Base-by-base conservation (phyloP, 1,140 invertebrate genomes). In the Physella acuta region DNA sequence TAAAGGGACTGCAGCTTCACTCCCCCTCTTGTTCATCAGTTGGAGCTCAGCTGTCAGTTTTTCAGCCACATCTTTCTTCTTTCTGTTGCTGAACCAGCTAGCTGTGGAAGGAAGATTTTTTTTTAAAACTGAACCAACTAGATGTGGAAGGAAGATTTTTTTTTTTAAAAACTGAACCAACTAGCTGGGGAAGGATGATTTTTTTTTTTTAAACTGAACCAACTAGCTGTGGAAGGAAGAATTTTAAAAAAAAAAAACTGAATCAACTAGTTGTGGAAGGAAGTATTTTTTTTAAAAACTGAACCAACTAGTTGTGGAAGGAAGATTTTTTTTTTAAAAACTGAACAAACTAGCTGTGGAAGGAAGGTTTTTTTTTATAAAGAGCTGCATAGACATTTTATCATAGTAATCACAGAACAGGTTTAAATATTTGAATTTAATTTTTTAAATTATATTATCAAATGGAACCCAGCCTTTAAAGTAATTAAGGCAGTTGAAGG, bases 41-140 rank as follows among this genome's bases (percentile, higher is more conserved):
- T 79, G 76, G 28, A 80, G 71, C 70, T 80, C 81, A 33, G 80
- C 78, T 58, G 64, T 75, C 69, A 81, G 66, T 53, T 75, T 71
- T 28, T 77, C 74, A n/a, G 67, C 66, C 31, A 55, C 68, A 52
- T 73, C 69, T 59, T 73, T 75, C 14, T 59, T 55, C 51, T 68
- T 71, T 26, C 55, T 58, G n/a, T 72, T 71, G 26, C 65, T 64
- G n/a, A 75, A 58, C 74, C 74, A 75, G 28, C 65, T 69, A 33
- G 65, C 74, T 75, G 44, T 8, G 20, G 63, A 62, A 2, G 63
- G 11, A n/a, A 73, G 3, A 39, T n/a, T n/a, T n/a, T n/a, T n/a
- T n/a, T n/a, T n/a, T n/a, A n/a, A n/a, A n/a, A n/a, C n/a, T n/a
- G n/a, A n/a, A n/a, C n/a, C n/a, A n/a, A n/a, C n/a, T n/a, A n/a